These are phyloP conservation scores for Barbus barbus DNA, from an alignment of 2,113 vertebrate species.

Conservation along the genomic window DNA sequence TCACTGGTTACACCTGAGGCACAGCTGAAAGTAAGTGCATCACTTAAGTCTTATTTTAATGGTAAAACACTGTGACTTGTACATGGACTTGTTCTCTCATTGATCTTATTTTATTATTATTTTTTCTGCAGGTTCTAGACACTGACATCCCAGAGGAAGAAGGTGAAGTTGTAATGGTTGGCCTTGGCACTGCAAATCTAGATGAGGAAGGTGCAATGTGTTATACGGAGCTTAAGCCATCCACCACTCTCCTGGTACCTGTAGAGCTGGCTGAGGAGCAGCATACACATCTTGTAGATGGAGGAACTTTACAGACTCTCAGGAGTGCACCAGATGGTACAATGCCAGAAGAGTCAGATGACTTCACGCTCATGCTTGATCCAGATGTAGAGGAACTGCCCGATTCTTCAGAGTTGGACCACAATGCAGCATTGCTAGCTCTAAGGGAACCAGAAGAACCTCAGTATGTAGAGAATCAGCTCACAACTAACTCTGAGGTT, in stretches of 20 bases:
- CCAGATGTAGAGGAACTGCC: slow-evolving; percentile 72
- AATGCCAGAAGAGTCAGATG: slow-evolving; percentile 68
- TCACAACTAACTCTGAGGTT: not conserved
- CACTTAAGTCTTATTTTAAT: not conserved
- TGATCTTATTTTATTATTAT: not conserved
- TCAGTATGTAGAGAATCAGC: not conserved
- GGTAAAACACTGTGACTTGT: not conserved
- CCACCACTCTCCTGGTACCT: slow-evolving; percentile 75
- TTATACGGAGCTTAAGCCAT: slow-evolving; percentile 74
- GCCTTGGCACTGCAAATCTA: slow-evolving; percentile 56
- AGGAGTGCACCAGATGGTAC: slow-evolving; percentile 66
- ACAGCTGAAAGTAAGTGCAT: slow-evolving; percentile 48
- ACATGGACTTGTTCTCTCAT: not conserved
- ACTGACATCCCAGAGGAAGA: slow-evolving; percentile 64
- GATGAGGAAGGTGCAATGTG: slow-evolving; percentile 64
- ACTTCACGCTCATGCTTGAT: slow-evolving; percentile 89
- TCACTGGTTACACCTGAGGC: slow-evolving; percentile 63
- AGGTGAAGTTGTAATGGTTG: slow-evolving; percentile 61
- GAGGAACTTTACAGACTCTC: slow-evolving; percentile 65
- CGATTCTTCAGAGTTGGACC: slow-evolving; percentile 10
- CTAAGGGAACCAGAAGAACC: not conserved
- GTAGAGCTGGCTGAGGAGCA: slow-evolving; percentile 74
- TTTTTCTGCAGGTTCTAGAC: slow-evolving; percentile 60
- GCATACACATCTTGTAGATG: slow-evolving; percentile 70
- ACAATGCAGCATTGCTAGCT: not conserved